Evolutionary conservation across 1,140 invertebrate genomes (phyloP).

Genomic region (Temnothorax nylanderi): DNA sequence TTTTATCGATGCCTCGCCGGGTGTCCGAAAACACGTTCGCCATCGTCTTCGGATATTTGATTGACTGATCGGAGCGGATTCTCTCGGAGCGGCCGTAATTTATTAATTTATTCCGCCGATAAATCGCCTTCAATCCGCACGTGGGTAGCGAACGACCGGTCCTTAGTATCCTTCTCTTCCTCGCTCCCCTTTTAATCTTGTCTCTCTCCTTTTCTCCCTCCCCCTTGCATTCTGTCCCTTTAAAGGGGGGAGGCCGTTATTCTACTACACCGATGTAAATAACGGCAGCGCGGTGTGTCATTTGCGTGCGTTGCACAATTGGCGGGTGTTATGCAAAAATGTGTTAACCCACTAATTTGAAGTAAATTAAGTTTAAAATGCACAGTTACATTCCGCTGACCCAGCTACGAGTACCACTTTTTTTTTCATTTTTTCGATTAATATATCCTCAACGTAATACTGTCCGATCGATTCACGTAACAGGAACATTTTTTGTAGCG

Average conservation of each 20-base stretch:
- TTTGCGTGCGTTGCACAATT: slow-evolving; percentile 52
- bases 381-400: not conserved
- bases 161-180: slow-evolving; percentile 8
- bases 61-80: slow-evolving; percentile 49
- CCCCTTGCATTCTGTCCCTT: not conserved
- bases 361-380: slow-evolving; percentile 36
- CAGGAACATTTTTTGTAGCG: not conserved
- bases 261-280: slow-evolving; percentile 32
- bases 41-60: slow-evolving; percentile 36
- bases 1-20: slow-evolving; percentile 23
- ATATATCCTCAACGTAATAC: not conserved
- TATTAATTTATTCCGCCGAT: slow-evolving; percentile 76
- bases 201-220: slow-evolving; percentile 1
- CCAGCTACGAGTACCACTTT: slow-evolving; percentile 1
- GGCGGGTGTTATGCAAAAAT: slow-evolving; percentile 31
- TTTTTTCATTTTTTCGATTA: not conserved
- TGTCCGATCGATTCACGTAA: not conserved
- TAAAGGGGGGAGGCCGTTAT: slow-evolving; percentile 27
- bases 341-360: slow-evolving; percentile 19
- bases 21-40: slow-evolving; percentile 40
- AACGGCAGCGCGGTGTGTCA: slow-evolving; percentile 44
- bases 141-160: slow-evolving; percentile 66
- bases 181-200: slow-evolving; percentile 4
- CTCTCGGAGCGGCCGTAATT: slow-evolving; percentile 66
- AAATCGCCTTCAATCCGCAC: slow-evolving; percentile 72